Base-by-base conservation (phyloP, 1,140 invertebrate genomes). In the Megalopta genalis region DNA sequence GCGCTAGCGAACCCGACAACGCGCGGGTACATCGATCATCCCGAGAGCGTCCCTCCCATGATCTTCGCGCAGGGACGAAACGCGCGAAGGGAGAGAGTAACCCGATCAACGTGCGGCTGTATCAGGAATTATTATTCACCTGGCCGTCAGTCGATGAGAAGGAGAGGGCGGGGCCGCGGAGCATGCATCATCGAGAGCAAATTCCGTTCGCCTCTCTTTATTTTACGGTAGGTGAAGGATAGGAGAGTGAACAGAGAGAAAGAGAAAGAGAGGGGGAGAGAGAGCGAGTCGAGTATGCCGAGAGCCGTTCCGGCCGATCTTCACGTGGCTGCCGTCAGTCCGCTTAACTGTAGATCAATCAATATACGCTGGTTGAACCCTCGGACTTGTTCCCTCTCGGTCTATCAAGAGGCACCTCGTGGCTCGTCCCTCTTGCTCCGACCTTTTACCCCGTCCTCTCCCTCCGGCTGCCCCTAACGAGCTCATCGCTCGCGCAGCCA, bases 291-390 rank as follows among this genome's bases (percentile, higher is more conserved):
- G 42, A 42, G 21, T 27, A 14, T 32, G 32, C 32, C 32, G 67
- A n/a, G 71, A 54, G 46, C 72, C 23, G 62, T 76, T 77, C 75
- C 79, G 54, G 70, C 70, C 75, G 83, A 86, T 86, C 87, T 85
- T 89, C 81, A 84, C 86, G 79, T 82, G 79, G 85, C 81, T 76
- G 84, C 87, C 87, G 87, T 88, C 87, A 88, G 83, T 88, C 87
- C 81, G 84, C 83, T 88, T 86, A 88, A 86, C 88, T 85, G 87
- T 89, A 88, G 86, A 91, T 91, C 90, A 91, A 91, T 91, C 91
- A 91, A 90, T 90, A 90, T 84, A 86, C 80, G 83, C 84, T 85
- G 84, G 80, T 88, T 88, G 80, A 86, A 85, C 77, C 85, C 83
- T 80, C 82, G 66, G 49, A 79, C 84, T 84, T 74, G 63, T 77